These are phyloP conservation scores for Protophormia terraenovae DNA, from an alignment of 2,888 invertebrate genomes.

Conservation along the genomic window DNA sequence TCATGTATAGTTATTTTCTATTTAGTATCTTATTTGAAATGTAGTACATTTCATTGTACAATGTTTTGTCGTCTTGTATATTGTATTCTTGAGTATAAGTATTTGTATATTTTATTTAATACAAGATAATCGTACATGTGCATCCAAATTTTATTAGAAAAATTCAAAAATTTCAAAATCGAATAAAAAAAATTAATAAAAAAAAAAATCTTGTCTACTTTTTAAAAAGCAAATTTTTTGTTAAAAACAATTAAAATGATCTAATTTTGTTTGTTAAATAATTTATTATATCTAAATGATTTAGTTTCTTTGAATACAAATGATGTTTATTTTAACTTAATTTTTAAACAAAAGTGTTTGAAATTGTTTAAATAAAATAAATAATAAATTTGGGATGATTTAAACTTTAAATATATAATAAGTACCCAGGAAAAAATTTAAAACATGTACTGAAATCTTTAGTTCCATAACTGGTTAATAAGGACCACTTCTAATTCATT, in stretches of 20 bases:
- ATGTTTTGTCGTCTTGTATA: background rate
- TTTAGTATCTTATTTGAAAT: constrained; percentile 34
- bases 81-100: background rate
- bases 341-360: background rate
- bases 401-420: too few species aligned
- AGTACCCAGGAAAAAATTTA: too few species aligned
- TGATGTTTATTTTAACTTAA: background rate
- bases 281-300: background rate
- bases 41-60: constrained; percentile 12
- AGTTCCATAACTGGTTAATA: too few species aligned
- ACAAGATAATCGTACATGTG: background rate
- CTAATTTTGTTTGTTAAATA: background rate
- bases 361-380: background rate
- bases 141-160: constrained; percentile 14
- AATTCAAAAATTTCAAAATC: background rate
- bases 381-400: background rate
- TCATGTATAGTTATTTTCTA: constrained; percentile 50
- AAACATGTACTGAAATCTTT: too few species aligned
- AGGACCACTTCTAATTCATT: too few species aligned
- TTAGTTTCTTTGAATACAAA: background rate
- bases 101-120: background rate
- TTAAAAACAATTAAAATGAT: background rate
- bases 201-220: background rate
- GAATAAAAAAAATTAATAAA: constrained; percentile 5
- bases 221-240: constrained; percentile 2